Base-by-base conservation (phyloP, 92 coral and sea anemone species). In the Isaurus tuberculatus region DNA sequence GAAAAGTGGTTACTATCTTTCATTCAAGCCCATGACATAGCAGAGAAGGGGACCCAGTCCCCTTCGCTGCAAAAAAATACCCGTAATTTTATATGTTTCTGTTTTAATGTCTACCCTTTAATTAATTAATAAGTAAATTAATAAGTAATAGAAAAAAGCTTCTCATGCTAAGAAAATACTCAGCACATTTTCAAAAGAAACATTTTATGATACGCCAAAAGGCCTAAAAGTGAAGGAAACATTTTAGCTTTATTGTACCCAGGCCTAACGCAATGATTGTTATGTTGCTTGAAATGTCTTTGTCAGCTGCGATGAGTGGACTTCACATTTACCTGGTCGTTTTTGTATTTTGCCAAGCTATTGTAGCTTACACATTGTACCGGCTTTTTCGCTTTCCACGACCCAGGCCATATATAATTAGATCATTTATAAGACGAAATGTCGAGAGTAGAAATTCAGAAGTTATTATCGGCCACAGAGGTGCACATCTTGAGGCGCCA, bases 381-480 rank as follows among this genome's bases (percentile, higher is more conserved):
- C 91, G 98, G 65, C 44, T 91, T 70, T 94, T 89, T 87, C 98
- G 95, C 46, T 91, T 93, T 49, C 91, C 98, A 14, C 94, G 90
- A 65, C 95, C 94, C 19, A 89, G 95, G 22, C 98, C 94, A n/a
- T 93, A 93, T 87, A 89, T 88, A 17, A 94, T 93, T 57, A 93
- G 90, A 89, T 89, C 90, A 26, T 93, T 93, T 84, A 89, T 93
- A 36, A 86, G 90, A 64, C 85, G 89, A 25, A 89, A 92, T 58
- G 85, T 88, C 34, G 72, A 72, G 48, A 72, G 58, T 31, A 86
- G 95, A 85, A 85, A 88, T 88, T 90, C 89, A 48, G 91, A 90
- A 0, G 73, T 95, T 0, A 84, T 95, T 28, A 87, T 95, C 53
- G 98, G 88, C 20, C 98, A 95, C 67, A 85, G 98, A 67, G 98